Evolutionary conservation across 2,797 vertebrate genomes (phyloP).

Genomic region (Acanthornis magna): DNA sequence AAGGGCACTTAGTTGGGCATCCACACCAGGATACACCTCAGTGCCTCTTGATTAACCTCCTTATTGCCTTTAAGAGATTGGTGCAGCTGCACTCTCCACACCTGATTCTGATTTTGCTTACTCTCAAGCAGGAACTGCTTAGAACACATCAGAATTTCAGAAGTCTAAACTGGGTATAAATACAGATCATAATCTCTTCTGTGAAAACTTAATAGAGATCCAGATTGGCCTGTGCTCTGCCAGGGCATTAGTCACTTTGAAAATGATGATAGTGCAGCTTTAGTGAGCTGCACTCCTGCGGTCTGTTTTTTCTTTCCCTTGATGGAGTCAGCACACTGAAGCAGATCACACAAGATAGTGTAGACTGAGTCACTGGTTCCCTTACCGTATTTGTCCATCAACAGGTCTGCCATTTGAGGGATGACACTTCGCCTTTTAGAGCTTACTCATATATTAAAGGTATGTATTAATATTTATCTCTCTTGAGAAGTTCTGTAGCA

Average conservation of each 20-base stretch:
- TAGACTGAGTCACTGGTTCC: not conserved
- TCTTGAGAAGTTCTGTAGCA: not conserved
- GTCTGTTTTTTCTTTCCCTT: not conserved
- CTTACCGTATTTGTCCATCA: not conserved
- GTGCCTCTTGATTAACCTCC: not conserved
- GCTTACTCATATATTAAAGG: not conserved
- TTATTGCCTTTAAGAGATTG: not conserved
- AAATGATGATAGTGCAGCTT: not conserved
- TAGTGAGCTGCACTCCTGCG: not conserved
- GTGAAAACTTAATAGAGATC: not conserved
- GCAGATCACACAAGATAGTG: not conserved
- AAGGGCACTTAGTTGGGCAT: not conserved
- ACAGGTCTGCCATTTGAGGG: not conserved
- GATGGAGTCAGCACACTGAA: not conserved
- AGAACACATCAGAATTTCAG: not conserved
- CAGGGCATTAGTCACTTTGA: not conserved
- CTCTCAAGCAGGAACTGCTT: not conserved
- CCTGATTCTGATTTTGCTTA: not conserved
- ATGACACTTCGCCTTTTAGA: not conserved
- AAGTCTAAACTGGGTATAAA: not conserved
- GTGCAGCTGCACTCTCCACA: not conserved
- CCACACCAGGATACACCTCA: not conserved
- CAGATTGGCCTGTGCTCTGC: not conserved
- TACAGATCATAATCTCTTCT: not conserved
- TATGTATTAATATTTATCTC: not conserved